Base-by-base conservation (phyloP, 2,888 invertebrate genomes). In the Hydraecia micacea region DNA sequence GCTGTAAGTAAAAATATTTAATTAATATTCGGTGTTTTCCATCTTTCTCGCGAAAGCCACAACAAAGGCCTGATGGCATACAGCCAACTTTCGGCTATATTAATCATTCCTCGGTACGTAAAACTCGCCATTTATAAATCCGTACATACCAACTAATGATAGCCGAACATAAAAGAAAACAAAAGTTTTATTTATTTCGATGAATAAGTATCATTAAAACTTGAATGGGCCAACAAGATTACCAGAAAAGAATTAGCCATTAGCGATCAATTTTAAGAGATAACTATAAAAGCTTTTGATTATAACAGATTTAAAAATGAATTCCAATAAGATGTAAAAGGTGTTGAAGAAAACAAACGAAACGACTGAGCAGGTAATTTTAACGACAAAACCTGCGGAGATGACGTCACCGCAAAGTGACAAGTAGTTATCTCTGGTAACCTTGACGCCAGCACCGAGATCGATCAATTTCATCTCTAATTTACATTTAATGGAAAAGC, bases 31-130 rank as follows among this genome's bases (percentile, higher is more conserved):
- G 82, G 84, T 87, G 83, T 90, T 90, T 90, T 90, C 89, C 87
- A 90, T 90, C 83, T 91, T 91, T 91, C 90, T 90, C 87, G 84
- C 83, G 78, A 89, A 91, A 92, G 88, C 93, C 92, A 92, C 93
- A 93, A 93, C 93, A 94, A 94, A 93, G 92, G 91, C 88, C 88
- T 84, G 79, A 91, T 95, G 95, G 95, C 95, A 88, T 79, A 46
- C 83, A 84, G 95, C 95, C 95, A 95, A 95, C 86, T 92, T 91
- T 91, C 80, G 86, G 88, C 82, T 87, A 91, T 91, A 95, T 95
- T 93, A 93, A 95, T 95, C 95, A 95, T 94, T 92, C 91, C 89
- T 86, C 87, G 89, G 90, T 91, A 92, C 91, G 91, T 92, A 92
- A 91, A 93, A 91, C 89, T 89, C 86, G 88, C 91, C 91, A 91